These are phyloP conservation scores for Melanerpes aurifrons DNA, from an alignment of 2,113 vertebrate genomes.

Conservation along the genomic window DNA sequence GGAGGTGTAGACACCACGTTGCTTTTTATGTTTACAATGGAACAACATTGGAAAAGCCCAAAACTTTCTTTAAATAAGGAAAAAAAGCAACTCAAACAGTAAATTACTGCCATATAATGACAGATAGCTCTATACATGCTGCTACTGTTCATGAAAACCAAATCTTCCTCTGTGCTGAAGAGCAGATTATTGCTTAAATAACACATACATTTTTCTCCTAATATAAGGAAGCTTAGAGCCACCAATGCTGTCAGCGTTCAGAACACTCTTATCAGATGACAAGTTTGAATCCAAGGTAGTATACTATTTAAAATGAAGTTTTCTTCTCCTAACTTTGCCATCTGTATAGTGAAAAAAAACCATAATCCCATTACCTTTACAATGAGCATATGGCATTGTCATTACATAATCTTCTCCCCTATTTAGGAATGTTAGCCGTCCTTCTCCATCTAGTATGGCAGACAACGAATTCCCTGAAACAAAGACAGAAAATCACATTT, in stretches of 20 bases:
- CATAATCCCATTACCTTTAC: conserved; percentile 85
- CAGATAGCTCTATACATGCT: neutral
- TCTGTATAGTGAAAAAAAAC: neutral
- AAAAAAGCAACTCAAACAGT: neutral
- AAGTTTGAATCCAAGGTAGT: neutral
- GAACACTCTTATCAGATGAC: neutral
- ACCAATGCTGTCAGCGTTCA: neutral
- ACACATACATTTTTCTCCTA: neutral
- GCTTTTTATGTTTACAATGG: neutral
- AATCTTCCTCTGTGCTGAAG: neutral
- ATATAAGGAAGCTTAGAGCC: neutral
- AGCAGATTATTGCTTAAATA: neutral
- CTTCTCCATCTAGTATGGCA: conserved; percentile 95
- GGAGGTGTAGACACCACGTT: neutral
- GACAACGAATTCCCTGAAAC: conserved; percentile 95
- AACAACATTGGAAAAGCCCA: neutral
- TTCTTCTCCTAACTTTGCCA: neutral
- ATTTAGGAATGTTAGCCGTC: conserved; percentile 92
- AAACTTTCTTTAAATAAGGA: neutral
- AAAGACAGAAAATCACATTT: neutral
- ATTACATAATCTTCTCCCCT: conserved; percentile 97
- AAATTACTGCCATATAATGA: neutral
- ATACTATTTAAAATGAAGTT: neutral
- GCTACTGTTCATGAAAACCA: neutral
- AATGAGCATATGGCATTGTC: conserved; percentile 99